phyloP scores from a whole-genome alignment of 1,140 invertebrate species.

The Drosophila sp. region DNA sequence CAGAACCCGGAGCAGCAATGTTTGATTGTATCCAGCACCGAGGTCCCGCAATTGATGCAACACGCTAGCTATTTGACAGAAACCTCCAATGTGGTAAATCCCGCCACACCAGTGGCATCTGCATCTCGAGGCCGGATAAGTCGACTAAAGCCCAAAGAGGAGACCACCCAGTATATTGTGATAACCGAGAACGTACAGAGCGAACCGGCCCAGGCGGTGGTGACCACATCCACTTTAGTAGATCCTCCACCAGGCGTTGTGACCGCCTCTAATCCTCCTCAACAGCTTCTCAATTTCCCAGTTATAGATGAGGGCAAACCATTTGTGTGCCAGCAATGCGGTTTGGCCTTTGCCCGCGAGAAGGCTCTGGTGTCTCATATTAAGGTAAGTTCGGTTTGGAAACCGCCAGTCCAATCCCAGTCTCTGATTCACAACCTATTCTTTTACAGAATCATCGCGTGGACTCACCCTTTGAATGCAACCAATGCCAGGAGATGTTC shows the following conservation, averaged over 20 bases:
- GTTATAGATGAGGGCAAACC: conserved; percentile 89
- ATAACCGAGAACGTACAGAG: conserved; percentile 55
- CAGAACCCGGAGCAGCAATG: conserved; percentile 41
- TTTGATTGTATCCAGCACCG: conserved; percentile 36
- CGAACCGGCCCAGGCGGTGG: conserved; percentile 22
- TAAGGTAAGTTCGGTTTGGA: conserved; percentile 79
- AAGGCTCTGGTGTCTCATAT: conserved; percentile 90
- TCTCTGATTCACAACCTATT: neutral
- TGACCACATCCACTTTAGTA: conserved; percentile 7
- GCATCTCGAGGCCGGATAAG: conserved; percentile 68
- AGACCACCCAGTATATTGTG: conserved; percentile 62
- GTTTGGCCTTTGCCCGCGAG: conserved; percentile 90
- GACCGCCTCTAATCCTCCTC: conserved; percentile 31
- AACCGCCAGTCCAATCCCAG: neutral
- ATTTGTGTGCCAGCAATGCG: conserved; percentile 91
- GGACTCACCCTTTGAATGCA: conserved; percentile 90
- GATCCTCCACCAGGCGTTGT: conserved; percentile 17
- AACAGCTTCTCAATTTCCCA: conserved; percentile 78
- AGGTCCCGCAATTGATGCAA: conserved; percentile 23
- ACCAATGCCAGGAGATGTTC: conserved; percentile 90
- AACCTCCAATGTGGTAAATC: neutral
- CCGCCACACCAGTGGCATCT: conserved; percentile 40
- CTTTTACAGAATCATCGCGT: conserved; percentile 87
- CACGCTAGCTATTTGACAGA: conserved; percentile 39
- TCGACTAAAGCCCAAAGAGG: conserved; percentile 74